These are phyloP conservation scores for Eupithecia insigniata DNA, from an alignment of 2,888 invertebrate species.

Conservation along the genomic window DNA sequence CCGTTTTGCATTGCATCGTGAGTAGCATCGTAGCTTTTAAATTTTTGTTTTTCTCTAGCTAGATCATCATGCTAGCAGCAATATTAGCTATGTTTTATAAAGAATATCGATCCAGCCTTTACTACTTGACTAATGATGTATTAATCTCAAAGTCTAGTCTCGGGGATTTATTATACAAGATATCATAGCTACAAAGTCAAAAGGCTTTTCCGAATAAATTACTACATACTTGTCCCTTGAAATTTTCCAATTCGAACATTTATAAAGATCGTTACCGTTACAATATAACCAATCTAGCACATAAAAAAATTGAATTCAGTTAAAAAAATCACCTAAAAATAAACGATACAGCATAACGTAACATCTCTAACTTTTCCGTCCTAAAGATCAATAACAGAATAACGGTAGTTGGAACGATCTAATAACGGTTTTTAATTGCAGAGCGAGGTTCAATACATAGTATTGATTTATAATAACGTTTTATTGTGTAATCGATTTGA, in stretches of 20 bases:
- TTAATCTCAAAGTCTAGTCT: not conserved
- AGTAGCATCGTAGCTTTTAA: too few relatives aligned
- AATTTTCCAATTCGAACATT: not conserved
- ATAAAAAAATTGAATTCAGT: not conserved
- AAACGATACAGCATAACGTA: conserved; percentile 18
- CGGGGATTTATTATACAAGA: not conserved
- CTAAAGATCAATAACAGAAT: conserved; percentile 21
- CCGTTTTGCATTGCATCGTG: too few relatives aligned
- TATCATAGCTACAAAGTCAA: not conserved
- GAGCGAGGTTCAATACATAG: conserved; percentile 31
- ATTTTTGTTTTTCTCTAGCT: too few relatives aligned
- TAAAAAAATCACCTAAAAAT: conserved; percentile 24
- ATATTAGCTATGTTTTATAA: too few relatives aligned
- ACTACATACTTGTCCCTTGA: not conserved
- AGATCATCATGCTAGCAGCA: too few relatives aligned
- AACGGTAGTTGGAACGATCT: conserved; percentile 22
- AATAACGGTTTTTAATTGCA: conserved; percentile 44
- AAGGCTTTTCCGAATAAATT: not conserved
- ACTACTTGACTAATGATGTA: not conserved
- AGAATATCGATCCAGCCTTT: too few relatives aligned
- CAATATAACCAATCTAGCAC: not conserved
- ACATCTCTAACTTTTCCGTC: conserved; percentile 6
- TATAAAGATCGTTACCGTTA: not conserved
- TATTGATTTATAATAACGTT: conserved; percentile 30
- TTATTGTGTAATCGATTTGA: conserved; percentile 25